Evolutionary conservation across 1,140 invertebrate genomes (phyloP).

Genomic region (Tetramorium simillimum): DNA sequence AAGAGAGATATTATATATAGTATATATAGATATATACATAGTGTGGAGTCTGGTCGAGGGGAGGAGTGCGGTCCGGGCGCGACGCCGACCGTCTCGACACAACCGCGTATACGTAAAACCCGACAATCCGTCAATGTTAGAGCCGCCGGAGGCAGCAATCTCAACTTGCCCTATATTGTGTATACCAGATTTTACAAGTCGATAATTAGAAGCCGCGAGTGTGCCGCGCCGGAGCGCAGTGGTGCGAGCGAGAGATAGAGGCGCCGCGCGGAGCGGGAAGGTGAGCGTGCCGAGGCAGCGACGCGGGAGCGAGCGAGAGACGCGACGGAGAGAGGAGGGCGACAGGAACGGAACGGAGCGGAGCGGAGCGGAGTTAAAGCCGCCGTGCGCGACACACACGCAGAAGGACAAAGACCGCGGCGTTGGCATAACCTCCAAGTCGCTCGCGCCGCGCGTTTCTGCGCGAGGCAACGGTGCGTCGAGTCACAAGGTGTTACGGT

Average conservation of each 20-base stretch:
- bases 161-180: conserved; percentile 61
- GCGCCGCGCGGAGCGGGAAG: background rate
- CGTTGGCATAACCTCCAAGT: conserved; percentile 77
- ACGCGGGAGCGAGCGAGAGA: conserved; percentile 47
- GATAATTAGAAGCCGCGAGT: conserved; percentile 48
- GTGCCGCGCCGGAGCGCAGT: conserved; percentile 32
- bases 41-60: conserved; percentile 29
- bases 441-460: conserved; percentile 62
- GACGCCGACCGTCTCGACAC: conserved; percentile 69
- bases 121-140: conserved; percentile 80
- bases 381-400: conserved; percentile 51
- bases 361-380: conserved; percentile 66
- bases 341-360: conserved; percentile 4
- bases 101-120: conserved; percentile 80
- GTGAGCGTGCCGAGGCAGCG: conserved; percentile 5
- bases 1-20: conserved; percentile 18
- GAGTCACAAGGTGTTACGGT: conserved; percentile 28
- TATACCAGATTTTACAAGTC: conserved; percentile 61
- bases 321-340: conserved; percentile 30
- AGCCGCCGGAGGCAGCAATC: conserved; percentile 61
- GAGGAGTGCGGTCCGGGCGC: conserved; percentile 64
- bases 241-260: background rate
- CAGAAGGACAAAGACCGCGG: conserved; percentile 68
- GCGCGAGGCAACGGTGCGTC: conserved; percentile 24
- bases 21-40: conserved; percentile 29